Percentiles rank a stretch among this genome's conserved stretches.
These are phyloP conservation scores for Dolichopus griseipennis DNA, from an alignment of 2,888 invertebrate genomes.

Conservation along the genomic window DNA sequence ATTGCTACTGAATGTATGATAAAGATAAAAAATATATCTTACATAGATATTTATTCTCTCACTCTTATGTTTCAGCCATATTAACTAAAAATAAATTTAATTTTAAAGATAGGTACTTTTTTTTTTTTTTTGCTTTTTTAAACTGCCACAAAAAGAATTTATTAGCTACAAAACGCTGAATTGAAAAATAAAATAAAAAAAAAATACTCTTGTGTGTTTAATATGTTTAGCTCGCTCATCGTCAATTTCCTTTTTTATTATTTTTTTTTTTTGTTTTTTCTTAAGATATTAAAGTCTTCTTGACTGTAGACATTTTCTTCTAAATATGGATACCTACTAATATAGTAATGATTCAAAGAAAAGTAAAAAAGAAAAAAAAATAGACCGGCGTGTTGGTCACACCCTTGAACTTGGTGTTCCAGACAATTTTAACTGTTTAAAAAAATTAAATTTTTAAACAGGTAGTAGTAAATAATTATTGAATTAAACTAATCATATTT, in stretches of 20 bases:
- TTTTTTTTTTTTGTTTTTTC: background rate
- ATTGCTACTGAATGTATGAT: background rate
- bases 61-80: background rate
- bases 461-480: background rate
- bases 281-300: background rate
- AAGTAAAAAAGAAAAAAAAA: background rate
- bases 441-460: constrained; percentile 10
- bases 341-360: background rate
- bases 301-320: constrained; percentile 3
- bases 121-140: background rate
- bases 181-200: too few relatives aligned
- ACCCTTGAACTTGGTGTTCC: constrained; percentile 40
- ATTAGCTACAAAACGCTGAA: background rate
- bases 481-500: background rate
- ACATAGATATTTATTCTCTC: background rate
- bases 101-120: background rate
- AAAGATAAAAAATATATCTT: background rate
- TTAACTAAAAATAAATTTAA: background rate
- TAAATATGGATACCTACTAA: constrained; percentile 6
- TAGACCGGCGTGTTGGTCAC: constrained; percentile 31
- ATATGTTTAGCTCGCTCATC: too few relatives aligned
- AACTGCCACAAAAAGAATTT: background rate
- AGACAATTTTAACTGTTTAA: constrained; percentile 18
- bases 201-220: background rate
- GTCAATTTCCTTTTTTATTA: background rate